Evolutionary conservation across 2,888 invertebrate genomes (phyloP), one percentile per base, ranked within the genome.

Genomic region (Amiota minor): DNA sequence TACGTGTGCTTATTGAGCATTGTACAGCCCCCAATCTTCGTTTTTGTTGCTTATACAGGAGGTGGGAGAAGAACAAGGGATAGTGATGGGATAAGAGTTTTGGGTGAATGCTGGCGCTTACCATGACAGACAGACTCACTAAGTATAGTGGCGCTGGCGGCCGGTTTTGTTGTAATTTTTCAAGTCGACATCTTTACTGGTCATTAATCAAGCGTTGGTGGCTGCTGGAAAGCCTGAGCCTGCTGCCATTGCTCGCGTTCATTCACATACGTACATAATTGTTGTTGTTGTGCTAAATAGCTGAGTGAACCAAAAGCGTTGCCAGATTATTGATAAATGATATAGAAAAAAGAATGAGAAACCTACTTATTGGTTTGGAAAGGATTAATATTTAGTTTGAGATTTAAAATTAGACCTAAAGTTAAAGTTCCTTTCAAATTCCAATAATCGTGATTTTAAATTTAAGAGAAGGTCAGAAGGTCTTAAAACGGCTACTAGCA

Each of bases 91-190:
- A 35, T 35, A 8, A 2, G 35, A 35, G 6, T 35, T 35, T 8
- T 35, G 35, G 35, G 35, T 35, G 35, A 8, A 8, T 86, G 83
- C 12, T 16, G 59, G 59, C 59, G 59, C 20, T 59, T 18, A 11
- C 18, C 20, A 10, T 18, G 20, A 59, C 59, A 59, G 59, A n/a
- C 53, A n/a, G 53, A n/a, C 14, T 59, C 80, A 75, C 85, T 80
- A 78, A 77, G 77, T 18, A 78, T 76, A 6, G 35, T 35, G 35
- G 35, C 35, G 35, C 35, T 35, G 75, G 75, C 82, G 81, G 76
- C 73, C 73, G 75, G 81, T 86, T 86, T 81, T 75, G 79, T 77
- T 79, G 81, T 82, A 85, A 83, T 86, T 83, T 83, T 86, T 86
- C 83, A 84, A 86, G 79, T 79, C 80, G 84, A 81, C 85, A 80